Conservation (phyloP, 2,113 vertebrate genomes). For the Cavia aperea region DNA sequence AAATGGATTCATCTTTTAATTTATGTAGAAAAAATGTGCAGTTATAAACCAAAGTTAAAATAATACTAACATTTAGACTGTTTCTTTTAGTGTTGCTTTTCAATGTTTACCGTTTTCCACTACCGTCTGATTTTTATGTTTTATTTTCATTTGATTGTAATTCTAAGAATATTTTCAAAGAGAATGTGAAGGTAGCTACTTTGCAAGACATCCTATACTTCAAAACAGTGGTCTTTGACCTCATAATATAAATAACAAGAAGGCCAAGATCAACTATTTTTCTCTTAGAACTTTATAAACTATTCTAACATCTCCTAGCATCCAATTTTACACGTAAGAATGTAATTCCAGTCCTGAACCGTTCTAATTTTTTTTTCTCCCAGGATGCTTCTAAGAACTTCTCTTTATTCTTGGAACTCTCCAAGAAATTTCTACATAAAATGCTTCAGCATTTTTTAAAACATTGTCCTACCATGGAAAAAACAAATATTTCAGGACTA, state of each 20-base stretch:
- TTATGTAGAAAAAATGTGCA: neutral
- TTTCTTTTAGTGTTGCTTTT: neutral
- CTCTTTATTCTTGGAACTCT: neutral
- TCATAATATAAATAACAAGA: neutral
- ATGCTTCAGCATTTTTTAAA: neutral
- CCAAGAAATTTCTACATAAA: neutral
- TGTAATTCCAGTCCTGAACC: neutral
- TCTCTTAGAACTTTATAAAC: neutral
- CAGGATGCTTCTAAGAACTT: neutral
- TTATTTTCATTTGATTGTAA: neutral
- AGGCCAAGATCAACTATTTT: neutral
- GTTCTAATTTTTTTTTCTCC: neutral
- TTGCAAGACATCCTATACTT: neutral
- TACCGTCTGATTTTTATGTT: neutral
- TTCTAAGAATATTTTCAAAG: slow-evolving; percentile 10
- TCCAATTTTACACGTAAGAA: neutral
- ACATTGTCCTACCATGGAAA: neutral
- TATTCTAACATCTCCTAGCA: neutral
- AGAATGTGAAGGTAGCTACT: neutral
- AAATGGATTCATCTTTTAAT: neutral
- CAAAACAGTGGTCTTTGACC: neutral
- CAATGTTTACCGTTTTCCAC: neutral
- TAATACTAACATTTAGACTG: neutral
- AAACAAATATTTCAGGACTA: neutral
- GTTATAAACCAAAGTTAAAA: neutral